A percentile compares a stretch with the other conserved stretches of the same genome.
These are phyloP conservation scores for Tupaia chinensis DNA, from an alignment of 2,113 vertebrate genomes.

Conservation along the genomic window DNA sequence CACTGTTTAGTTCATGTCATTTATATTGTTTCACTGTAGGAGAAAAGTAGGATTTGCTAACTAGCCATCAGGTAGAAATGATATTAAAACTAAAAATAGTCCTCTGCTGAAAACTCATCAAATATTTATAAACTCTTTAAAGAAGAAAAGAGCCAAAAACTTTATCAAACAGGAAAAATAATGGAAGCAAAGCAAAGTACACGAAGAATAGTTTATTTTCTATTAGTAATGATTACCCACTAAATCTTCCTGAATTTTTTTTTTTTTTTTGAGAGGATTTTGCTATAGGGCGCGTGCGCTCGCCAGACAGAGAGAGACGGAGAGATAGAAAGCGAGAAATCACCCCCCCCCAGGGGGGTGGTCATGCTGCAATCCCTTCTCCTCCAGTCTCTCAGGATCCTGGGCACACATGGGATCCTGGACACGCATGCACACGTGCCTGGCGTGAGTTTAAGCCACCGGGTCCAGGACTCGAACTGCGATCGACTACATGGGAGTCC, in stretches of 20 bases:
- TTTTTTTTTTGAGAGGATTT: not conserved
- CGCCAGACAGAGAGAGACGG: too few relatives aligned
- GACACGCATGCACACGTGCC: too few relatives aligned
- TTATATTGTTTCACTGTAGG: slow-evolving; percentile 52
- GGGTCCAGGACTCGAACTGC: too few relatives aligned
- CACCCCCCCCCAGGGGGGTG: too few relatives aligned
- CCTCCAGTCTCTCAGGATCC: too few relatives aligned
- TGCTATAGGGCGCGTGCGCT: too few relatives aligned
- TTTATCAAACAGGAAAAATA: not conserved
- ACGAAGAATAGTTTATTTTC: not conserved
- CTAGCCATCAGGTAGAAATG: not conserved
- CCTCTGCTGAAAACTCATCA: slow-evolving; percentile 51
- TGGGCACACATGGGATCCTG: too few relatives aligned
- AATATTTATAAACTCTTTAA: slow-evolving; percentile 61
- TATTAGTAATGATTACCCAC: not conserved
- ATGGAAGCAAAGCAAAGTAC: not conserved
- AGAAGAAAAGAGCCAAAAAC: not conserved
- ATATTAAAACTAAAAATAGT: slow-evolving; percentile 59
- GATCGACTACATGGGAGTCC: too few relatives aligned
- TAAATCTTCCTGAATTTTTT: not conserved
- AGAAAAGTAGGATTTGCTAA: slow-evolving; percentile 44
- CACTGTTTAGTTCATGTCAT: not conserved
- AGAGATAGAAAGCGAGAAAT: too few relatives aligned
- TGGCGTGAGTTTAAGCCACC: too few relatives aligned
- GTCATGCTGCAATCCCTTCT: too few relatives aligned